Percentiles rank a stretch among this genome's conserved stretches.
These are phyloP conservation scores for Hyles vespertilio DNA, from an alignment of 1,140 invertebrate species.

Conservation along the genomic window DNA sequence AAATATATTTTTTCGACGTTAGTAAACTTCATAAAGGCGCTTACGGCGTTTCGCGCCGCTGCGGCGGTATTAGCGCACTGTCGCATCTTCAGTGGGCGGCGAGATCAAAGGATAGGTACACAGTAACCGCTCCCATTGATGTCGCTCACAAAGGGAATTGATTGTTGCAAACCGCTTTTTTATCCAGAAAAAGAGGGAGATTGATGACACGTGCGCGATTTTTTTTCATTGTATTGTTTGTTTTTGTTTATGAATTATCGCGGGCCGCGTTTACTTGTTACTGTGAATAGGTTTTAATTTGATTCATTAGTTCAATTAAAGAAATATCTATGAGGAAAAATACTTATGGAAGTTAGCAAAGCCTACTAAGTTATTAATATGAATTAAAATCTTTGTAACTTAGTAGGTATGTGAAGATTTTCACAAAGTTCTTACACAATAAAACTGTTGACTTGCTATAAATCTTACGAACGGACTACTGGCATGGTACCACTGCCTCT, in stretches of 20 bases:
- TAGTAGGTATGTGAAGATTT: too few relatives aligned
- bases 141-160: conserved; percentile 73
- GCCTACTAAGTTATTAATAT: too few relatives aligned
- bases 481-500: too few relatives aligned
- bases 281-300: not conserved
- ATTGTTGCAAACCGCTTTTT: conserved; percentile 71
- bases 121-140: conserved; percentile 71
- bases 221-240: conserved; percentile 27
- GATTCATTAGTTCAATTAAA: too few relatives aligned
- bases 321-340: too few relatives aligned
- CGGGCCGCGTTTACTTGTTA: not conserved
- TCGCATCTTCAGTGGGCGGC: conserved; percentile 71
- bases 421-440: too few relatives aligned
- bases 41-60: conserved; percentile 48
- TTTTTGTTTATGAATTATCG: conserved; percentile 6
- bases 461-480: too few relatives aligned
- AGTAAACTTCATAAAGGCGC: conserved; percentile 26
- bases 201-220: conserved; percentile 61
- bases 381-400: too few relatives aligned
- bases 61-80: conserved; percentile 62
- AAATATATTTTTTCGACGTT: conserved; percentile 6
- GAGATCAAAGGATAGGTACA: conserved; percentile 73
- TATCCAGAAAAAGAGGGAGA: conserved; percentile 45
- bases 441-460: too few relatives aligned
- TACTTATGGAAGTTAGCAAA: too few relatives aligned